Base-by-base conservation (phyloP, 2,888 invertebrate genomes). In the Mongoloraphidia duomilia region DNA sequence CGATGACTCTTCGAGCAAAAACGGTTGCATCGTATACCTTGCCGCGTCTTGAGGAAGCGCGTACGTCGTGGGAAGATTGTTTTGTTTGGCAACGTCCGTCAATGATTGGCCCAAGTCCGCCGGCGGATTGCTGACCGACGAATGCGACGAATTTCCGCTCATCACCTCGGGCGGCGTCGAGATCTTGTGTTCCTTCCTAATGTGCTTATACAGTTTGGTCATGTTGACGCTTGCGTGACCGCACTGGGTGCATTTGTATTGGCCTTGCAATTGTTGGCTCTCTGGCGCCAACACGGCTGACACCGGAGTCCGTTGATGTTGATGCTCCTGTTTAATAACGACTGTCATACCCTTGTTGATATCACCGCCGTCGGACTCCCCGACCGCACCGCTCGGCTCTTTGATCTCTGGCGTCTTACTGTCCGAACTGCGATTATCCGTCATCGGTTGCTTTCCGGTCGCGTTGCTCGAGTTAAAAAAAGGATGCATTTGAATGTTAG, bases 1-100 rank as follows among this genome's bases (percentile, higher is more conserved):
- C 59, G 72, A 72, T 43, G 65, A 65, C 67, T 88, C 86, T 68
- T 82, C 80, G 60, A 92, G 75, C 59, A 90, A 76, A 72, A 94
- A 95, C 50, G 93, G 88, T 73, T 94, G 94, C 92, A 94, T 93
- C 57, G 88, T 81, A 63, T 86, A 84, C 54, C 75, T 74, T n/a
- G 65, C 63, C 2, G 64, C 61, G 55, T 70, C 70, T 59, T 74
- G 76, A 4, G 82, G 82, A 60, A 80, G 68, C 34, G 82, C 82
- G 61, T 80, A 82, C 50, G 77, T 75, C 2, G 79, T 77, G 41
- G 81, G 78, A 51, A 75, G 61, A 55, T 75, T 74, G 50, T 71
- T 69, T 55, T 68, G 71, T 55, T 71, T 72, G 10, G 74, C 74
- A 39, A 74, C 68, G 51, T 74, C 74, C 52, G 71, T 71, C 47